phyloP scores from a whole-genome alignment of 2,113 vertebrate species.

The Mesitornis unicolor region DNA sequence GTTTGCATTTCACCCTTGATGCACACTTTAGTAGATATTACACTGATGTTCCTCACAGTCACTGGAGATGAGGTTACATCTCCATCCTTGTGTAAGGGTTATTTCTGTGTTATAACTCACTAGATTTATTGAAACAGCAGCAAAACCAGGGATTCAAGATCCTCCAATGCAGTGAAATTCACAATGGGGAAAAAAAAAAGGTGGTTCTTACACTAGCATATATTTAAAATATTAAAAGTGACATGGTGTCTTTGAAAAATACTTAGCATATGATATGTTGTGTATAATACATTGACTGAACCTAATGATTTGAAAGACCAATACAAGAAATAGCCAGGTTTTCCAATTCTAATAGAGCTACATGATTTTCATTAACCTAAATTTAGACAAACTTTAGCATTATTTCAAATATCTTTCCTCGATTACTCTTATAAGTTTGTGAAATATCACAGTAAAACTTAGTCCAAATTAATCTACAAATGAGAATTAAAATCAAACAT shows the following conservation, averaged over 20 bases:
- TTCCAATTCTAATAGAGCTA: not conserved
- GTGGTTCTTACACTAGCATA: not conserved
- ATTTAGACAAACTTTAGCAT: not conserved
- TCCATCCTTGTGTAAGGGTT: not conserved
- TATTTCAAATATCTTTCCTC: not conserved
- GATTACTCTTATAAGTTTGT: not conserved
- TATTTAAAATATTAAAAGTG: not conserved
- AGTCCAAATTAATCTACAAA: not conserved
- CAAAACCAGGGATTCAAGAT: not conserved
- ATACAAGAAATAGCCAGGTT: not conserved
- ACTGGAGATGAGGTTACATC: not conserved
- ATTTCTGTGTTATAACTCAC: not conserved
- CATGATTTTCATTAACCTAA: not conserved
- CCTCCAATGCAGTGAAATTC: not conserved
- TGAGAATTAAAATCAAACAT: not conserved
- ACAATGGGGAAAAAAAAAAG: not conserved
- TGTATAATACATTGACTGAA: not conserved
- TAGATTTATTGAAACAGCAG: not conserved
- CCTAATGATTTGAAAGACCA: not conserved
- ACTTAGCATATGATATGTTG: not conserved
- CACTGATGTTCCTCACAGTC: accelerated
- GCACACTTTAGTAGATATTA: not conserved
- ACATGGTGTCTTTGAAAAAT: not conserved
- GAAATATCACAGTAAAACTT: not conserved
- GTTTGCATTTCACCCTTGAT: not conserved